Evolutionary conservation across 2,797 vertebrate species (phyloP).

Genomic region (Eulemur albifrons): DNA sequence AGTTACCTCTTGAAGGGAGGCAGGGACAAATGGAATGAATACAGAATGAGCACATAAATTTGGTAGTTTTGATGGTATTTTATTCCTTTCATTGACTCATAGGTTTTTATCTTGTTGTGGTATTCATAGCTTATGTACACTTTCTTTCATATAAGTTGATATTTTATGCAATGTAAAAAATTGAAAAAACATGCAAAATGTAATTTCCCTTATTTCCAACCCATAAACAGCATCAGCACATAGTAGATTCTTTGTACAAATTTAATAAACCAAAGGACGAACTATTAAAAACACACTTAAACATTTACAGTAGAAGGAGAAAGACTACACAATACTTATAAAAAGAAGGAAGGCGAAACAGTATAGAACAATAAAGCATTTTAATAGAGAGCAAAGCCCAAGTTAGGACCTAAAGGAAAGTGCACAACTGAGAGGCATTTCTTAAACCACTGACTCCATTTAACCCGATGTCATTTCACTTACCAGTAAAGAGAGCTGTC

Average conservation of each 20-base stretch:
- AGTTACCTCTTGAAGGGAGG: background rate
- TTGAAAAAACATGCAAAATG: background rate
- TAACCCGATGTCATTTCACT: constrained; percentile 56
- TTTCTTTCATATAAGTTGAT: background rate
- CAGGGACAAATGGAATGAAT: background rate
- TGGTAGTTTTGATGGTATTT: background rate
- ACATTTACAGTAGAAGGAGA: background rate
- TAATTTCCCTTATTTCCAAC: background rate
- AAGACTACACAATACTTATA: background rate
- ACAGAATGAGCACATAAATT: background rate
- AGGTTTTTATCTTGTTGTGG: background rate
- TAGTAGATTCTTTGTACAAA: background rate
- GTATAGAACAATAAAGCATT: background rate
- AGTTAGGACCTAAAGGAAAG: constrained; percentile 16
- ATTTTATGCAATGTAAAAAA: background rate
- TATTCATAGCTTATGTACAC: background rate
- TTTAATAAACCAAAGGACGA: constrained; percentile 15
- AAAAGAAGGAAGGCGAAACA: background rate
- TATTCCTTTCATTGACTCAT: background rate
- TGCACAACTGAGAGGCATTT: constrained; percentile 47
- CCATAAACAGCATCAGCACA: background rate
- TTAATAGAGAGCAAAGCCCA: background rate
- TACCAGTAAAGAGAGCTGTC: constrained; percentile 52
- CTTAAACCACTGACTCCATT: constrained; percentile 57
- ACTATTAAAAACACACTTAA: background rate